Conservation (phyloP, 2,797 vertebrate species). For the Girardinus metallicus region DNA sequence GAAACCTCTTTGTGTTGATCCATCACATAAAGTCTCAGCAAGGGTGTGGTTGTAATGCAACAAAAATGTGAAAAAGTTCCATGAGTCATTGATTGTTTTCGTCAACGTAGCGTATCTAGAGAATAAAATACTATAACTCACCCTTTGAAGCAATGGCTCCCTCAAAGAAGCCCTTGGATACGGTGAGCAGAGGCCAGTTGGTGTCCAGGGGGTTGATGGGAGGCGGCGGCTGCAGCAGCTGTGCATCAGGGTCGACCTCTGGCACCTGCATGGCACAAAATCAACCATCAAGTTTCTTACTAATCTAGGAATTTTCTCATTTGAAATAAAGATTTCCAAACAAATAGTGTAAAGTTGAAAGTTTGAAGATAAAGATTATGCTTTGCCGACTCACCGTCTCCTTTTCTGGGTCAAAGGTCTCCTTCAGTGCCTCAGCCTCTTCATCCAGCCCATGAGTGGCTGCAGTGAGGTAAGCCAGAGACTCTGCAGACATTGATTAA, state of each 20-base stretch:
- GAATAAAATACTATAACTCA: constrained; percentile 52
- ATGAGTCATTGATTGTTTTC: background rate
- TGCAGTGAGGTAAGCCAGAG: constrained; percentile 95
- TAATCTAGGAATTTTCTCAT: background rate
- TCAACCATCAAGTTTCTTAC: background rate
- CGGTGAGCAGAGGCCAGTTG: constrained; percentile 95
- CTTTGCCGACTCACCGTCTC: constrained; percentile 85
- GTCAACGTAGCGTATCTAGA: background rate
- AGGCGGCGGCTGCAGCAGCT: constrained; percentile 91
- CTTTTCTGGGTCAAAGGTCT: constrained; percentile 94
- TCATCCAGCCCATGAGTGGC: constrained; percentile 95
- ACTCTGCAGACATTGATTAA: constrained; percentile 79
- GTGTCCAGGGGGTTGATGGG: constrained; percentile 97
- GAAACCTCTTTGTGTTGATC: background rate
- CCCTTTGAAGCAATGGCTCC: constrained; percentile 92
- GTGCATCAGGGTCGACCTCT: constrained; percentile 89
- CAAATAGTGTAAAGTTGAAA: background rate
- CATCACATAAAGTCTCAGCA: background rate
- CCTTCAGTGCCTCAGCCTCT: constrained; percentile 91
- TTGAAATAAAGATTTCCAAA: background rate
- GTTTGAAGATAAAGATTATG: background rate
- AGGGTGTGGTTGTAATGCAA: background rate
- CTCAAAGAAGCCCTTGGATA: constrained; percentile 97
- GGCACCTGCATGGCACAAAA: constrained; percentile 82
- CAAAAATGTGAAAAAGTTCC: background rate